Conservation (phyloP, 30 jellyfish, hydroid and myxozoan genomes). For the Pelagia noctiluca region DNA sequence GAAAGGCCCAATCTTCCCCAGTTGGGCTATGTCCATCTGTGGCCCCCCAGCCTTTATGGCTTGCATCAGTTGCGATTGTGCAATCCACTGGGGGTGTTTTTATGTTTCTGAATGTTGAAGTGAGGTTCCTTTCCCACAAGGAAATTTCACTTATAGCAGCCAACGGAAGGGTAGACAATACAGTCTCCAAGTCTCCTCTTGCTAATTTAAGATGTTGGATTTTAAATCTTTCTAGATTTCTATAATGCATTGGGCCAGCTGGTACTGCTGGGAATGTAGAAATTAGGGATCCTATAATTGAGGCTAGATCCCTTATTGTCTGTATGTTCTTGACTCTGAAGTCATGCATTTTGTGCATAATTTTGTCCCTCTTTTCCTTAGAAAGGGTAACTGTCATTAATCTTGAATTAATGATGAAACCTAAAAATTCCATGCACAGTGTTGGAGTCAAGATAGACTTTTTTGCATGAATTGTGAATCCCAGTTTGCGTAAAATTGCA, state of each 20-base stretch:
- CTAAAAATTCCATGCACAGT: too few species aligned
- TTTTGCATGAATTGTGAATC: too few species aligned
- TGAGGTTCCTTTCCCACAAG: conserved; percentile 1
- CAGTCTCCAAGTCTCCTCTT: neutral
- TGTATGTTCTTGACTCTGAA: too few species aligned
- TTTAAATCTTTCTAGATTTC: conserved; percentile 12
- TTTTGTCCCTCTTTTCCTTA: too few species aligned
- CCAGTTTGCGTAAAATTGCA: too few species aligned
- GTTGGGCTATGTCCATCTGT: neutral
- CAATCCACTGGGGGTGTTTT: neutral
- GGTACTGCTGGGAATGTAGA: neutral
- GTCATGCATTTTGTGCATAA: too few species aligned
- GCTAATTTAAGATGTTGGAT: neutral
- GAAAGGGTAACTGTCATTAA: too few species aligned
- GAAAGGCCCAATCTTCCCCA: neutral
- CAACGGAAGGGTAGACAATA: neutral
- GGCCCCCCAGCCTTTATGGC: conserved; percentile 49
- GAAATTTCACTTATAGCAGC: neutral
- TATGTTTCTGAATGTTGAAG: neutral
- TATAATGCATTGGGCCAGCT: conserved; percentile 6
- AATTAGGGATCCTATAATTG: neutral
- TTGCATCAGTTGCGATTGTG: conserved; percentile 3
- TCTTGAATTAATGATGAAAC: too few species aligned
- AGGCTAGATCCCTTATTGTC: too few species aligned
- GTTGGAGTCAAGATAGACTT: too few species aligned